Base-by-base conservation (phyloP, 1,140 invertebrate genomes). In the Episyrphus balteatus region DNA sequence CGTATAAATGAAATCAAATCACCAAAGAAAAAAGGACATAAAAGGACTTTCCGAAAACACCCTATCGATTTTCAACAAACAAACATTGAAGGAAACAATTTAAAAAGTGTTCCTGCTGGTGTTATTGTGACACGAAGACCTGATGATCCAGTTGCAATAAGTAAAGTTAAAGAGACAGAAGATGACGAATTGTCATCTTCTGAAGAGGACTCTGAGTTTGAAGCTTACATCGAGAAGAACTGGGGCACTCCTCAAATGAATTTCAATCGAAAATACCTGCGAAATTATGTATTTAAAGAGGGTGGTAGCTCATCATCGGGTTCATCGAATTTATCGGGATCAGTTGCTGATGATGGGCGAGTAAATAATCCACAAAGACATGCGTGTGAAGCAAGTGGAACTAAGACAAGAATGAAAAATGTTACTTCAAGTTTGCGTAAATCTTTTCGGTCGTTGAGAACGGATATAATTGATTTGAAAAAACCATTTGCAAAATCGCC, bases 241-340 rank as follows among this genome's bases (percentile, higher is more conserved):
- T 66, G 62, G 62, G 62, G 62, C 12, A 66, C 62, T 12, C 62
- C 62, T 8, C 62, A 63, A 32, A 38, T 66, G 44, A 60, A 66
- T 43, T 66, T 66, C 14, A 66, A 66, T 51, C 54, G 62, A n/a
- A 66, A 66, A 40, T 66, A 65, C 42, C 50, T 66, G 44, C 51
- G 54, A 33, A 30, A 19, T 1, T 58, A 57, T 31, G 49, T 53
- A 5, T 42, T 52, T 14, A 53, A 48, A 17, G 53, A n/a, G 21
- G 44, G 46, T 51, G 57, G 26, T 3, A 40, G 39, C 34, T 42
- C 26, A 21, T 34, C 19, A 18, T 34, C 42, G 17, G 10, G 19
- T 2, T 15, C n/a, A n/a, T 18, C 19, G n/a, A 15, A 41, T 26
- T 26, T 26, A 8, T 26, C 14, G 5, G 15, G 11, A 6, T 15